Evolutionary conservation across 2,113 vertebrate species (phyloP).

Genomic region (Glaucomys volans): DNA sequence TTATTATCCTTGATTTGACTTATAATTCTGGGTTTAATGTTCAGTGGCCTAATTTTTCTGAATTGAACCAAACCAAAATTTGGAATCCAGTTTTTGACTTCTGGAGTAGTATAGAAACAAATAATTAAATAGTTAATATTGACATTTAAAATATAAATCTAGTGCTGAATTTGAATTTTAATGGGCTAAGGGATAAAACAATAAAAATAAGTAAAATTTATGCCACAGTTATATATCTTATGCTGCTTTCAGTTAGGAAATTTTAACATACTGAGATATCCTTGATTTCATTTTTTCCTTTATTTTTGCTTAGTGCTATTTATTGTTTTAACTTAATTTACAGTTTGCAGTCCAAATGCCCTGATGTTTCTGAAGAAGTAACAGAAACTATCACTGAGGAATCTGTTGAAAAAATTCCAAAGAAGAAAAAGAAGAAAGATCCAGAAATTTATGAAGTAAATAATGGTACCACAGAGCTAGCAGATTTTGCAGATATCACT

Average conservation of each 20-base stretch:
- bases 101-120: neutral
- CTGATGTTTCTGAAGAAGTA: constrained; percentile 66
- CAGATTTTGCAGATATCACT: neutral
- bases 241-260: neutral
- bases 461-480: constrained; percentile 18
- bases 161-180: neutral
- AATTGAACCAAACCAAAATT: constrained; percentile 35
- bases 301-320: constrained; percentile 26
- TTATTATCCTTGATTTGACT: neutral
- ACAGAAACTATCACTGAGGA: constrained; percentile 35
- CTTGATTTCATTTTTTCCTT: neutral
- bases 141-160: neutral
- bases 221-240: neutral
- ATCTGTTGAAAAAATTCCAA: constrained; percentile 55
- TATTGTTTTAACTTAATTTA: constrained; percentile 58
- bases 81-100: constrained; percentile 1
- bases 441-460: constrained; percentile 49
- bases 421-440: constrained; percentile 85
- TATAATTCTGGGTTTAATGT: neutral
- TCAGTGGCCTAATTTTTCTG: neutral
- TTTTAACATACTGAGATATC: neutral
- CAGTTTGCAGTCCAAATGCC: constrained; percentile 81
- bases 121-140: neutral
- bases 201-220: neutral
- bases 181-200: neutral